Base-by-base conservation (phyloP, 2,888 invertebrate species). In the Erebia palarica region DNA sequence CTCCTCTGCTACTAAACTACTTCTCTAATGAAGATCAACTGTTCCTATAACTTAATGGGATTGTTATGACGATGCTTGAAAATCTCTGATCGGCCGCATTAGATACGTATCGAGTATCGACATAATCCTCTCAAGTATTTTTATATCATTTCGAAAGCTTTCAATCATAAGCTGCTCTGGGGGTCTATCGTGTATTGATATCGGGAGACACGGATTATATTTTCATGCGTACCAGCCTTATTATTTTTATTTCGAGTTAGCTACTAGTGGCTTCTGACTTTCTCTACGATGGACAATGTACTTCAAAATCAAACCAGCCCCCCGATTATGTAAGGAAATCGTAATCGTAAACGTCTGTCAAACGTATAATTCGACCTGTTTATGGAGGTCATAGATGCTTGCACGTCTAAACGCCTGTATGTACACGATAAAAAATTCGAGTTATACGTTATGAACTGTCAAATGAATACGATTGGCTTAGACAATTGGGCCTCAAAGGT, bases 61-160 rank as follows among this genome's bases (percentile, higher is more conserved):
- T 53, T 36, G 65, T 65, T 65, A 55, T 44, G 57, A 66, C 57
- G 44, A 14, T 27, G 55, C 11, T 57, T 47, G 49, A 49, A 66
- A 66, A 57, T 18, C 18, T 47, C 55, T 66, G 55, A 66, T 66
- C 66, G 10, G 10, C 53, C 18, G 14, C 55, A 42, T 57, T 44
- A 57, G 44, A 66, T 44, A 44, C 55, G 18, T 66, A 36, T 36
- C 36, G 36, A 4, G 47, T 47, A 58, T 63, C 63, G 13, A 57
- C 18, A 21, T 66, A 66, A 66, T 66, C 66, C 66, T 13, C 66
- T 66, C 36, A 14, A 55, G 66, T 57, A 66, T 66, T 66, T 66
- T 66, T 66, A 66, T 66, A 44, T 42, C 21, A 55, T 66, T 66
- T 58, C 42, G 66, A 66, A 57, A 58, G 66, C 57, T 58, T 57